Percentiles rank a stretch among this genome's conserved stretches.
Conservation (phyloP, 2,113 vertebrate genomes). For the Xiphophorus hellerii region DNA sequence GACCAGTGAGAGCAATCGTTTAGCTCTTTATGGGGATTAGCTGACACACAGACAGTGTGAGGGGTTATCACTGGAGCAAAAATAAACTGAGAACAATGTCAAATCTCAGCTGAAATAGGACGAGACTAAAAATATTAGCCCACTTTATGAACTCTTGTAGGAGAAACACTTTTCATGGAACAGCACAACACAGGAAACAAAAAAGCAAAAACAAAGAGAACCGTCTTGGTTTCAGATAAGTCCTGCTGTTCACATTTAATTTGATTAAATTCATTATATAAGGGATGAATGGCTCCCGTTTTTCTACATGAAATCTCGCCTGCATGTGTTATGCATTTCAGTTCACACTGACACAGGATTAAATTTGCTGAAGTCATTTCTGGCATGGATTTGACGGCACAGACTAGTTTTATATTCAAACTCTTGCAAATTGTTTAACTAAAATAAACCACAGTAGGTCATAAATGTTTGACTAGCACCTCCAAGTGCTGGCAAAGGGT, state of each 20-base stretch:
- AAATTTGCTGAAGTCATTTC: not conserved
- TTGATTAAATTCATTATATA: not conserved
- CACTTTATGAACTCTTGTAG: slow-evolving; percentile 64
- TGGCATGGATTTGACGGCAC: not conserved
- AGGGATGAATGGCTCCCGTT: not conserved
- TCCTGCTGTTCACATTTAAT: not conserved
- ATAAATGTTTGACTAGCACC: slow-evolving; percentile 19
- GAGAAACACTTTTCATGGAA: slow-evolving; percentile 21
- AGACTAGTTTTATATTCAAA: not conserved
- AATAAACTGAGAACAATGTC: slow-evolving; percentile 58
- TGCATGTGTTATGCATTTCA: not conserved
- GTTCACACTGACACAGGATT: slow-evolving; percentile 4
- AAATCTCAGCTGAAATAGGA: slow-evolving; percentile 71
- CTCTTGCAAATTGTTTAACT: not conserved
- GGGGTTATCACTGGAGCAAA: slow-evolving; percentile 13
- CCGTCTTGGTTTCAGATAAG: not conserved
- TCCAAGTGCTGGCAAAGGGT: slow-evolving; percentile 39
- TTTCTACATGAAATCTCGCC: not conserved
- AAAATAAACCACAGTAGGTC: not conserved
- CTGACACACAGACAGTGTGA: not conserved
- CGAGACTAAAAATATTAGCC: slow-evolving; percentile 79
- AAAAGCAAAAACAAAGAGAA: not conserved
- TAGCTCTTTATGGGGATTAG: not conserved
- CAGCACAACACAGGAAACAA: not conserved
- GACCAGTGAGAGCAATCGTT: not conserved